These are phyloP conservation scores for Pteronura brasiliensis DNA, from an alignment of 2,113 vertebrate species.

Conservation along the genomic window DNA sequence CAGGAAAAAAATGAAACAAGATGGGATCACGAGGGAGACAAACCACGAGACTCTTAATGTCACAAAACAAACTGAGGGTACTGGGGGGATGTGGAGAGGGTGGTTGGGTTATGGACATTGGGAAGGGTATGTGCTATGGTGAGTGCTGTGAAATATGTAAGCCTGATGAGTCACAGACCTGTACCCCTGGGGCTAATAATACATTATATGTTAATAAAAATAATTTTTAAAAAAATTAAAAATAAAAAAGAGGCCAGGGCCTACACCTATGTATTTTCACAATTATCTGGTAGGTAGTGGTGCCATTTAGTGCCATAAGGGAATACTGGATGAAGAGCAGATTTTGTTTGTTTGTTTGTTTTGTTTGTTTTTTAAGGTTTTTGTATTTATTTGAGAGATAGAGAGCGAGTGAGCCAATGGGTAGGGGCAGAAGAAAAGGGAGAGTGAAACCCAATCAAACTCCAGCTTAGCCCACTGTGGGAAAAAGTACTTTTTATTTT, in stretches of 20 bases:
- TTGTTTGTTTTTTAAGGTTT: not conserved
- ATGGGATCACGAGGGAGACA: too few relatives aligned
- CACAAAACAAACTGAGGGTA: too few relatives aligned
- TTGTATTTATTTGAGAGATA: not conserved
- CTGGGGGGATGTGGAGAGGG: too few relatives aligned
- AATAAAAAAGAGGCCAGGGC: not conserved
- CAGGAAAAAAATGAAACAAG: too few relatives aligned
- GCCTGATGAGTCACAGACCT: too few relatives aligned
- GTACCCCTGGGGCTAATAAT: too few relatives aligned
- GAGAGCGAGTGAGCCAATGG: not conserved
- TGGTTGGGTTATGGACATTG: too few relatives aligned
- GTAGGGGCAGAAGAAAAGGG: not conserved
- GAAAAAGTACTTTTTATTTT: not conserved
- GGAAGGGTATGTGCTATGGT: too few relatives aligned
- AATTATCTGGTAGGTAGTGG: not conserved
- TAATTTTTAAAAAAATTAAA: too few relatives aligned
- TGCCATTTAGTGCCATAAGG: not conserved
- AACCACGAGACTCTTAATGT: too few relatives aligned
- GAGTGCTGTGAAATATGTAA: too few relatives aligned
- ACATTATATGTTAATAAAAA: too few relatives aligned
- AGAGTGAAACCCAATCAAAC: not conserved
- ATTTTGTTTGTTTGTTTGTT: not conserved
- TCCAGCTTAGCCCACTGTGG: not conserved
- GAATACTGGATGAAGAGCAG: not conserved
- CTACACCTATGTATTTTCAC: not conserved